Evolutionary conservation across 37 sponge, comb jelly and placozoan genomes (phyloP).

Genomic region (Petrosia ficiformis): DNA sequence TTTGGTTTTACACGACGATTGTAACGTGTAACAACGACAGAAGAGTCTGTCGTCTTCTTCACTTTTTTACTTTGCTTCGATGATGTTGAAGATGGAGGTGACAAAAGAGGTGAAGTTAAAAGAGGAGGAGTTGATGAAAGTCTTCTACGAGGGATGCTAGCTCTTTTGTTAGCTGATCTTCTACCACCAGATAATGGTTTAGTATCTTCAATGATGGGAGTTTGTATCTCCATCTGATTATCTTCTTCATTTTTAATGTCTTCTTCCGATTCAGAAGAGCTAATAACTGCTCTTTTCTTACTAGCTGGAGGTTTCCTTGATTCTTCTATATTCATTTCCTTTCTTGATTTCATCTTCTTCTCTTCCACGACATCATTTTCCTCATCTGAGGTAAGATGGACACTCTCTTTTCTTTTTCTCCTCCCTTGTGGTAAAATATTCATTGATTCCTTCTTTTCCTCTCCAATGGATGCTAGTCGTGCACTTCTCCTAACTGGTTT

Average conservation of each 20-base stretch:
- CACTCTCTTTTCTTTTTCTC: slow-evolving; percentile 1
- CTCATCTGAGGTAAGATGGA: neutral
- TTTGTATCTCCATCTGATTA: slow-evolving; percentile 35
- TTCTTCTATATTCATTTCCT: neutral
- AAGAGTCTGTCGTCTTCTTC: neutral
- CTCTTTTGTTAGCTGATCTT: no score
- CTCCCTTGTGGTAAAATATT: neutral
- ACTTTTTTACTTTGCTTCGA: no score
- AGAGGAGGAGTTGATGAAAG: no score
- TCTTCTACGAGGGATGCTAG: no score
- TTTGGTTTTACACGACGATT: slow-evolving; percentile 56
- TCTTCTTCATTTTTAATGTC: no score
- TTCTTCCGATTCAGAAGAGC: no score
- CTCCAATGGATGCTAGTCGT: neutral
- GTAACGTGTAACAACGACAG: slow-evolving; percentile 21
- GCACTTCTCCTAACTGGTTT: slow-evolving; percentile 1
- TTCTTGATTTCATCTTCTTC: slow-evolving; percentile 3
- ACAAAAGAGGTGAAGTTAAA: no score
- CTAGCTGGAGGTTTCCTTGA: slow-evolving; percentile 1
- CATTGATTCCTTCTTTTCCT: neutral
- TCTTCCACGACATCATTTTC: neutral
- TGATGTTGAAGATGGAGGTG: no score
- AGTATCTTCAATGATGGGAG: slow-evolving; percentile 24
- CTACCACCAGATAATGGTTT: neutral
- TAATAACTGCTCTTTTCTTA: no score